Conservation (phyloP, 1,140 invertebrate genomes). For the Idris sp. region DNA sequence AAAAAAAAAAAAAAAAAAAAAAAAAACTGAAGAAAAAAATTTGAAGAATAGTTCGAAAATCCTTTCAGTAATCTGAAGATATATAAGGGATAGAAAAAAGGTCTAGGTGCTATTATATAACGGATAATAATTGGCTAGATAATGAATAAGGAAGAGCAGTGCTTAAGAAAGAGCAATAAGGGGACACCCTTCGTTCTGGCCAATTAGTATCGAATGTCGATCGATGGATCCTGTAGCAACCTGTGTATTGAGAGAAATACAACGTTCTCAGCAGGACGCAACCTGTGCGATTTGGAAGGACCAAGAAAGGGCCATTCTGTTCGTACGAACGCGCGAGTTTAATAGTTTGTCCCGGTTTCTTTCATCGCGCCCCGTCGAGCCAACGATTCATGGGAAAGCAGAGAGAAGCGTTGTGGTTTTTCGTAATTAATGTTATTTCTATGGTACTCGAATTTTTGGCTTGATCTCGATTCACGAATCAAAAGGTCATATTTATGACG, state of each 20-base stretch:
- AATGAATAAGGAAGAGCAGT: slow-evolving; percentile 57
- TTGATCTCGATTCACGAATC: slow-evolving; percentile 24
- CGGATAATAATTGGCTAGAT: slow-evolving; percentile 60
- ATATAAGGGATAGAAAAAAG: slow-evolving; percentile 29
- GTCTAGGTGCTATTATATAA: slow-evolving; percentile 58
- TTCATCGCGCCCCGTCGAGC: slow-evolving; percentile 65
- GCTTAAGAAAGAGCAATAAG: slow-evolving; percentile 62
- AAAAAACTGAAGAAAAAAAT: slow-evolving; percentile 14
- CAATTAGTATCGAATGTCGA: slow-evolving; percentile 78
- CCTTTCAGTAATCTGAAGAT: slow-evolving; percentile 51
- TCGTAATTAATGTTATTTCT: slow-evolving; percentile 61
- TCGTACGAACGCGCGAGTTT: slow-evolving; percentile 60
- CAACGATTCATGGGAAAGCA: slow-evolving; percentile 69
- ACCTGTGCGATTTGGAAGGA: slow-evolving; percentile 69
- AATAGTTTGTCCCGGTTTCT: slow-evolving; percentile 70
- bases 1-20: too few species aligned
- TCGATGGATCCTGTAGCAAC: slow-evolving; percentile 67
- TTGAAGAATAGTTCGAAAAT: slow-evolving; percentile 38
- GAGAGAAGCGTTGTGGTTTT: slow-evolving; percentile 60
- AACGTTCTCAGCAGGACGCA: slow-evolving; percentile 70
- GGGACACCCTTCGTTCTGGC: slow-evolving; percentile 68
- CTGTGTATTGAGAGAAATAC: slow-evolving; percentile 65
- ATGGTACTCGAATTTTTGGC: slow-evolving; percentile 24
- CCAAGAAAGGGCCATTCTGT: slow-evolving; percentile 72
- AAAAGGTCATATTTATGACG: slow-evolving; percentile 18